Evolutionary conservation across 2,888 invertebrate species (phyloP).

Genomic region (Eupithecia dodoneata): DNA sequence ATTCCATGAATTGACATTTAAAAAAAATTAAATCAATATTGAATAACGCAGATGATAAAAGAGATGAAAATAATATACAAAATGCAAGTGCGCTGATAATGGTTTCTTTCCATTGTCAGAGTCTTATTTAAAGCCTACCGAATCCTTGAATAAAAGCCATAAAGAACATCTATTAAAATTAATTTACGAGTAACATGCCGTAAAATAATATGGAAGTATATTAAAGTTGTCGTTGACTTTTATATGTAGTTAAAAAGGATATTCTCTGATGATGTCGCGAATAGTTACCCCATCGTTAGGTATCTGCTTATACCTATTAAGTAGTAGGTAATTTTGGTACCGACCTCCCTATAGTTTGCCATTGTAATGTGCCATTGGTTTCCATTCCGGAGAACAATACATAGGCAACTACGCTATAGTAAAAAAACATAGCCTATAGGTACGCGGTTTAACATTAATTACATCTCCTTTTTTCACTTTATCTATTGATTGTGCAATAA

Average conservation of each 20-base stretch:
- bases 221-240: slow-evolving; percentile 58
- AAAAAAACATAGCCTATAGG: neutral
- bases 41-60: too few relatives aligned
- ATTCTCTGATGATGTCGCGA: slow-evolving; percentile 4
- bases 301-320: neutral
- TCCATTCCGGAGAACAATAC: neutral
- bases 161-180: slow-evolving; percentile 53
- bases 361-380: neutral
- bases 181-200: slow-evolving; percentile 51
- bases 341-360: neutral
- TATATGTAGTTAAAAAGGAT: slow-evolving; percentile 52
- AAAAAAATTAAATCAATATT: too few relatives aligned
- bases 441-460: neutral
- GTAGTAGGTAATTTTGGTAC: neutral
- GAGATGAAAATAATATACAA: too few relatives aligned
- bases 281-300: neutral
- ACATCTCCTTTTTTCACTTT: neutral
- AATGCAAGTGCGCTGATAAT: neutral
- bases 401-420: neutral
- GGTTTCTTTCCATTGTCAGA: neutral
- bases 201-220: slow-evolving; percentile 48
- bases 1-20: too few relatives aligned
- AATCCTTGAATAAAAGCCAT: slow-evolving; percentile 40
- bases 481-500: neutral
- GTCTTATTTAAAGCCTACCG: slow-evolving; percentile 25